Base-by-base conservation (phyloP, 2,113 vertebrate species). In the Felis chaus region DNA sequence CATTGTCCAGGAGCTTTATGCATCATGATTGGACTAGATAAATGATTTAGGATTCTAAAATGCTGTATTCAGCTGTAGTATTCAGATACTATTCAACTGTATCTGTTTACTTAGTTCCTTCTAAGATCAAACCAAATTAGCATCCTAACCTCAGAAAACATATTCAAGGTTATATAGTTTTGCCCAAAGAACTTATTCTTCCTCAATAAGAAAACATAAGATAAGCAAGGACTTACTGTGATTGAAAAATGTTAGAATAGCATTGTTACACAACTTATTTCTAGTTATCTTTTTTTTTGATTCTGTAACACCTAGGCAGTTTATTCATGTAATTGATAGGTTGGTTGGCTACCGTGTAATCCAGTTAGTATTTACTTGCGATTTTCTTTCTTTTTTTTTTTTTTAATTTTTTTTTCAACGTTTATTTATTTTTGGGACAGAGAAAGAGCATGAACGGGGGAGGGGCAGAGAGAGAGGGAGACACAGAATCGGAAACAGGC, bases 41-140 rank as follows among this genome's bases (percentile, higher is more conserved):
- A 91, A 66, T 89, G 29, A 84, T 41, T 92, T 78, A 63, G 87
- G 19, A 81, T 57, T 78, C 31, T 82, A 82, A 93, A 95, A 73
- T 83, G 23, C 25, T 88, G 73, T 73, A 5, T 45, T 45, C 45
- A 45, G 45, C 45, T 45, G 45, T 45, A 45, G 45, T 45, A 45
- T 45, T 45, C 45, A 45, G 45, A 45, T 89, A 36, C 8, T 41
- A 29, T 57, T 45, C 8, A 57, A 23, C 50, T 68, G 5, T 78
- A 0, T 87, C 81, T 85, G 18, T 73, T 89, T 74, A 50, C 2
- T 14, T 84, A 81, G 39, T 63, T 88, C 23, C n/a, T 95, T 68
- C 50, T 94, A 48, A 41, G 23, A 84, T 93, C 45, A 84, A 50
- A 83, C 27, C 48, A 69, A 66, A 68, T 92, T 79, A 94, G n/a